Conservation (phyloP, 2,113 vertebrate genomes). For the Microcebus tavaratra region DNA sequence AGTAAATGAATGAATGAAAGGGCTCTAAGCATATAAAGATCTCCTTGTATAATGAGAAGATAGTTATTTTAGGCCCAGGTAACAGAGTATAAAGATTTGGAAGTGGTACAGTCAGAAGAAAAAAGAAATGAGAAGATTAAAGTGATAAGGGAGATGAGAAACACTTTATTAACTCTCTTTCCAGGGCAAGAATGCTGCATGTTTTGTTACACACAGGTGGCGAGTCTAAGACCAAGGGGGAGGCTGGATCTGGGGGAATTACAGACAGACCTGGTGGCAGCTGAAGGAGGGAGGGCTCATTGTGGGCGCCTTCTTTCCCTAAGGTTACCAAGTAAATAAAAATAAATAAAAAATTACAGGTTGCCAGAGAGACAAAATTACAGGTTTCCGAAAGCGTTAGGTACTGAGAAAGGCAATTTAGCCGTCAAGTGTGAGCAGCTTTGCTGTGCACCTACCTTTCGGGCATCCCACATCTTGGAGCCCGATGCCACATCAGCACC, state of each 20-base stretch:
- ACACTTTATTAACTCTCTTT: fast-evolving
- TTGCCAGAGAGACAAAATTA: slow-evolving; percentile 59
- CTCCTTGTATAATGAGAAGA: neutral
- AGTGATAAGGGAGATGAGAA: neutral
- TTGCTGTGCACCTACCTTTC: neutral
- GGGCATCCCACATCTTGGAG: neutral
- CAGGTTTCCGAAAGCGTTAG: slow-evolving; percentile 36
- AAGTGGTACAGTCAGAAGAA: neutral
- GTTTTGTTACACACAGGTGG: no score
- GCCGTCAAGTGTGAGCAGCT: neutral
- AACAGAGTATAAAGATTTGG: neutral
- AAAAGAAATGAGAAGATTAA: neutral
- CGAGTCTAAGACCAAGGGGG: neutral
- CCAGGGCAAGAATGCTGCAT: fast-evolving
- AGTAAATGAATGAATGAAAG: no score
- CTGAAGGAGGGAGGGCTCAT: fast-evolving
- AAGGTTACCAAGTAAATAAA: slow-evolving; percentile 51
- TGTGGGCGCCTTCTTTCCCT: neutral
- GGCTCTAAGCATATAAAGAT: no score
- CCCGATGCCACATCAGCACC: neutral
- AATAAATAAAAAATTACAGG: slow-evolving; percentile 60
- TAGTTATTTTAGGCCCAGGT: neutral
- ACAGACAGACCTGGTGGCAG: fast-evolving
- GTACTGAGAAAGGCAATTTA: slow-evolving; percentile 38
- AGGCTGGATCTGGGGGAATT: fast-evolving